These are phyloP conservation scores for Acronicta alni DNA, from an alignment of 2,888 invertebrate species.

Conservation along the genomic window DNA sequence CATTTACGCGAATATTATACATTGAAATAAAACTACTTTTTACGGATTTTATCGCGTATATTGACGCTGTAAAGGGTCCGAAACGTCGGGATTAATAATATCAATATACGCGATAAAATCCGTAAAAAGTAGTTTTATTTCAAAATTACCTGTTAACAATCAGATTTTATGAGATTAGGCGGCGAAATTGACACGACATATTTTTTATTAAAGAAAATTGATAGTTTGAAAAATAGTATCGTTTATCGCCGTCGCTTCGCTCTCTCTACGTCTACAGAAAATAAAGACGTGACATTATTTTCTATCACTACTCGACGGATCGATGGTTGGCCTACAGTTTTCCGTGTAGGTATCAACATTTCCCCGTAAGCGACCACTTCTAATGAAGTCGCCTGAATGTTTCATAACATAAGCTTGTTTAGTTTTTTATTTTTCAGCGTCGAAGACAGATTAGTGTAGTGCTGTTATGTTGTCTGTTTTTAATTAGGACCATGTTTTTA, in stretches of 20 bases:
- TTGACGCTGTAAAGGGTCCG: no score
- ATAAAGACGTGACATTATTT: constrained; percentile 51
- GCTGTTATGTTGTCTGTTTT: constrained; percentile 9
- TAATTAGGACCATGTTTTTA: constrained; percentile 23
- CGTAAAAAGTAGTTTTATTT: no score
- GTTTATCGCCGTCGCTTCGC: constrained; percentile 40
- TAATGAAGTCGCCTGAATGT: constrained; percentile 31
- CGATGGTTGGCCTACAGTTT: constrained; percentile 17
- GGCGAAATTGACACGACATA: no score
- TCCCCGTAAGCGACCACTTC: constrained; percentile 50
- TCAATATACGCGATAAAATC: no score
- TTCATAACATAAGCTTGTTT: constrained; percentile 47
- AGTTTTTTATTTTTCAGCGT: constrained; percentile 25
- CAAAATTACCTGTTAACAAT: no score
- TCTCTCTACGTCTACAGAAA: constrained; percentile 41
- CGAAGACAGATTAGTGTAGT: constrained; percentile 37
- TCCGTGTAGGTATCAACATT: constrained; percentile 35
- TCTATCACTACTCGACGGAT: constrained; percentile 42
- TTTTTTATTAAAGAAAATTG: no score
- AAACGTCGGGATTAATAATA: no score
- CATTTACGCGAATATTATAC: no score
- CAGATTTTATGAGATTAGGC: no score
- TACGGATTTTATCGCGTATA: no score
- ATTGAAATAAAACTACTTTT: no score
- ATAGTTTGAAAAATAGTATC: no score